Conservation (phyloP, 2,113 vertebrate genomes). For the Stegostoma tigrinum region DNA sequence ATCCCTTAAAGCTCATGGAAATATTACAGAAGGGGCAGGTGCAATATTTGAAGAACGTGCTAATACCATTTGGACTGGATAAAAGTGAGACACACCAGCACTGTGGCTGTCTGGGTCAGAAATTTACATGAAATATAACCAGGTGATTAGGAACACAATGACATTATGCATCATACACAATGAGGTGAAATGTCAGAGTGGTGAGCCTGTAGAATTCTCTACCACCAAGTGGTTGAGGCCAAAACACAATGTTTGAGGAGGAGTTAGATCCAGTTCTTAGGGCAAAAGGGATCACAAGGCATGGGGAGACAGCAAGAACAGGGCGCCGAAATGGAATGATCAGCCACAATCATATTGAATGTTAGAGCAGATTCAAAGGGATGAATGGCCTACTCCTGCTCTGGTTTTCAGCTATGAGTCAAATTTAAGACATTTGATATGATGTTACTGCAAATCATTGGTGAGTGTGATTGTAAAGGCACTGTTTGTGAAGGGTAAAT, state of each 20-base stretch:
- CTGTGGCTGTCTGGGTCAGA: neutral
- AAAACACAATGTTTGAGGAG: too few relatives aligned
- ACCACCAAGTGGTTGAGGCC: too few relatives aligned
- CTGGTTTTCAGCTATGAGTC: neutral
- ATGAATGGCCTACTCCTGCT: too few relatives aligned
- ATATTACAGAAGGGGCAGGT: neutral
- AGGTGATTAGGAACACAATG: neutral
- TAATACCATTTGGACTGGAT: neutral
- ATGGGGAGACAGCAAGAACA: neutral
- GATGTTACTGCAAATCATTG: conserved; percentile 55
- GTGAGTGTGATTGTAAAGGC: conserved; percentile 31
- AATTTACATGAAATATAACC: neutral
- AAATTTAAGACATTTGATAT: conserved; percentile 48
- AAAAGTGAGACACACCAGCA: neutral
- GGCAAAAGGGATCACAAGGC: too few relatives aligned
- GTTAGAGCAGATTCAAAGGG: too few relatives aligned
- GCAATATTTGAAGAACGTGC: neutral
- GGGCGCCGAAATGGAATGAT: too few relatives aligned
- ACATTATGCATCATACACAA: neutral
- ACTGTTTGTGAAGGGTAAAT: conserved; percentile 23
- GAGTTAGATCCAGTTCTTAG: too few relatives aligned
- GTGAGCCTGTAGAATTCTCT: too few relatives aligned
- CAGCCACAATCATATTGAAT: too few relatives aligned
- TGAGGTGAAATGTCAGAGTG: too few relatives aligned
- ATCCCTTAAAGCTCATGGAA: neutral